A percentile compares a stretch with the other conserved stretches of the same genome.
phyloP scores from a whole-genome alignment of 2,888 invertebrate species.

The Acronicta psi region DNA sequence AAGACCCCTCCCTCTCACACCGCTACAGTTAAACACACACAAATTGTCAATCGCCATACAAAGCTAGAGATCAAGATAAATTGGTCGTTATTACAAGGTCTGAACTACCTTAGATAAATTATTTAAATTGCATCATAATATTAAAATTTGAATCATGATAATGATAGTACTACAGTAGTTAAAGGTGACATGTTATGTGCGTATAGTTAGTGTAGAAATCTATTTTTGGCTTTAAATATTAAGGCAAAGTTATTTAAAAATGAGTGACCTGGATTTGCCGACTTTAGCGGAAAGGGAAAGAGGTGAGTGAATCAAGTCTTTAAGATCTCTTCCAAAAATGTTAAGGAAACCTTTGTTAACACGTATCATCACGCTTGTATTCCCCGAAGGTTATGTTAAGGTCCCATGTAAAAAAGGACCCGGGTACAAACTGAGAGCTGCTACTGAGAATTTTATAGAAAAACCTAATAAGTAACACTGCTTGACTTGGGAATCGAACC shows the following conservation, averaged over 20 bases:
- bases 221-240: slow-evolving; percentile 12
- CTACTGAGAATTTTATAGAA: too few species aligned
- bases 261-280: slow-evolving; percentile 66
- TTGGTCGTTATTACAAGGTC: slow-evolving; percentile 42
- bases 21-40: neutral
- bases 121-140: slow-evolving; percentile 42
- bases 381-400: too few species aligned
- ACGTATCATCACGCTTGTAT: too few species aligned
- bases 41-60: neutral
- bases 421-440: too few species aligned
- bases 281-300: slow-evolving; percentile 51
- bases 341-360: too few species aligned
- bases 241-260: slow-evolving; percentile 36
- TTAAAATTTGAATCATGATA: slow-evolving; percentile 26
- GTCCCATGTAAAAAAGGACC: too few species aligned
- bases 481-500: too few species aligned
- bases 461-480: too few species aligned
- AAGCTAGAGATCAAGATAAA: slow-evolving; percentile 39
- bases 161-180: slow-evolving; percentile 24
- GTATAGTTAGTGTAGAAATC: slow-evolving; percentile 10
- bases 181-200: slow-evolving; percentile 46
- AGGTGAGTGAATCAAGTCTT: slow-evolving; percentile 55
- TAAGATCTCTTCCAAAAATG: too few species aligned
- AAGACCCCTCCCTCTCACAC: slow-evolving; percentile 19
- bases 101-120: slow-evolving; percentile 48